Percentiles rank a stretch among this genome's conserved stretches.
Evolutionary conservation across 1,140 invertebrate genomes (phyloP).

Genomic region (Calosoma granatense): DNA sequence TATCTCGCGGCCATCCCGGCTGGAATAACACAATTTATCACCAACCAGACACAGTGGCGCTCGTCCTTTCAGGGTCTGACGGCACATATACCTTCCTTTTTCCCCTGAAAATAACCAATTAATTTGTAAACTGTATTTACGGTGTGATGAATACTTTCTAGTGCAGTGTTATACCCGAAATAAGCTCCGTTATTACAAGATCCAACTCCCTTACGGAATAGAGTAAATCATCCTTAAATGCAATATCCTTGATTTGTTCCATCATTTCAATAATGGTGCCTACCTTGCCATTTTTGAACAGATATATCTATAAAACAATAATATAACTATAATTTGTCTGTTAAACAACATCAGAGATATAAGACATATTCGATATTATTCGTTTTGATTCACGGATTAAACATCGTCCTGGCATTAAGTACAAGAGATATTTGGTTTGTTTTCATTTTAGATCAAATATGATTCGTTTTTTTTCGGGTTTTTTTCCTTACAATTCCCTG

Average conservation of each 20-base stretch:
- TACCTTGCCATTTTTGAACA: constrained; percentile 32
- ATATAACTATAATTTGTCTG: no score
- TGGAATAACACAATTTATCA: constrained; percentile 29
- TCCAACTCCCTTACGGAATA: constrained; percentile 37
- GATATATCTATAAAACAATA: constrained; percentile 31
- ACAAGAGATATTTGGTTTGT: no score
- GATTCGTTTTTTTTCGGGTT: no score
- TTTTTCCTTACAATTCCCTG: constrained; percentile 34
- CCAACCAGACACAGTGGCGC: constrained; percentile 29
- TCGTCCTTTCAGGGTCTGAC: constrained; percentile 30
- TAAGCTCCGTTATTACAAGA: constrained; percentile 35
- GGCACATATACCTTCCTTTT: constrained; percentile 27
- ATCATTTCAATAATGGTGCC: constrained; percentile 20
- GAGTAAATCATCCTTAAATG: constrained; percentile 30
- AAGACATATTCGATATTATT: no score
- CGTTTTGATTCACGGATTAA: constrained; percentile 7
- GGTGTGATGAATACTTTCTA: constrained; percentile 7
- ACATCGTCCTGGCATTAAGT: background rate
- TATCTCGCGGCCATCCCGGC: constrained; percentile 30
- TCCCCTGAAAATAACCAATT: constrained; percentile 27
- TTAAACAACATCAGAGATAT: no score
- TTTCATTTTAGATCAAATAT: no score
- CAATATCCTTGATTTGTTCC: constrained; percentile 37
- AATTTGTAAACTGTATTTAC: constrained; percentile 14
- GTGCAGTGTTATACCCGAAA: constrained; percentile 25